A percentile compares a stretch with the other conserved stretches of the same genome.
Evolutionary conservation across 2,888 invertebrate genomes (phyloP).

Genomic region (Thymelicus sylvestris): DNA sequence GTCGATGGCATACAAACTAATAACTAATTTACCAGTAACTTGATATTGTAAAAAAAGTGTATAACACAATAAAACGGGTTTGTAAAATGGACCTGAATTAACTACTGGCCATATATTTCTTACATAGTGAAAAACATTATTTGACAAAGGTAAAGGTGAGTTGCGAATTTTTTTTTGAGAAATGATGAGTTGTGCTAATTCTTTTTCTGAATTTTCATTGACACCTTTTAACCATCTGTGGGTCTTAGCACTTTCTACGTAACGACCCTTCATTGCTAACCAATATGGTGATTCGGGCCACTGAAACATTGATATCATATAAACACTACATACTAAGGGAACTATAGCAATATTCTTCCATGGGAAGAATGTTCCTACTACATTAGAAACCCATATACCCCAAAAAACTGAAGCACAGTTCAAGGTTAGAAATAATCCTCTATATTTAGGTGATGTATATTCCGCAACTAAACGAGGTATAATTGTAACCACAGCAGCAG

Average conservation of each 20-base stretch:
- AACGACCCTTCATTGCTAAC: slow-evolving; percentile 42
- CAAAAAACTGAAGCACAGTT: slow-evolving; percentile 50
- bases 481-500: slow-evolving; percentile 40
- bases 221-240: slow-evolving; percentile 43
- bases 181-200: slow-evolving; percentile 15
- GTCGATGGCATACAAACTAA: slow-evolving; percentile 43
- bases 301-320: slow-evolving; percentile 37
- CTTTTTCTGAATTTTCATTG: slow-evolving; percentile 39
- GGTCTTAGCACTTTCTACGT: slow-evolving; percentile 37
- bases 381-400: slow-evolving; percentile 51
- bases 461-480: slow-evolving; percentile 49
- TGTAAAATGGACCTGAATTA: not conserved
- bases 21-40: slow-evolving; percentile 43
- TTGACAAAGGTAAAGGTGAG: not conserved
- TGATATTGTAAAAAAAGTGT: slow-evolving; percentile 32
- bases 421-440: slow-evolving; percentile 52
- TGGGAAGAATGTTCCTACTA: slow-evolving; percentile 45
- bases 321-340: slow-evolving; percentile 36
- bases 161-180: not conserved
- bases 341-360: slow-evolving; percentile 42
- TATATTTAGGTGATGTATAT: slow-evolving; percentile 51
- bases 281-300: slow-evolving; percentile 44
- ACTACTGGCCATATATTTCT: not conserved
- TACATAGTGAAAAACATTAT: not conserved
- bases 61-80: not conserved